Evolutionary conservation across 2,113 vertebrate species (phyloP).

Genomic region (Cyphomyrus plagiostoma): DNA sequence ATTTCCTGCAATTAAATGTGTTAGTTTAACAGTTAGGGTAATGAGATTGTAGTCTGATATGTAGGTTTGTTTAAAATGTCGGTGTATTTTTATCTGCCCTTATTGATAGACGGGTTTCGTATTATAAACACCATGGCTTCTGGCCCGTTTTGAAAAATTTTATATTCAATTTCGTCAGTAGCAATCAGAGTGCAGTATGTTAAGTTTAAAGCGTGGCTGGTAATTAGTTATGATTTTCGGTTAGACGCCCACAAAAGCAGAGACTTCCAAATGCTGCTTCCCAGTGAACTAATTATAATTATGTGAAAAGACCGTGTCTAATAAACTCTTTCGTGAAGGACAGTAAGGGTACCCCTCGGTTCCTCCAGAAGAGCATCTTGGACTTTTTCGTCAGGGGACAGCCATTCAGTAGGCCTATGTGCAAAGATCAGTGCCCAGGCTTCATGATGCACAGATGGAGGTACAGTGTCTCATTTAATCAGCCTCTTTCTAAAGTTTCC

Average conservation of each 20-base stretch:
- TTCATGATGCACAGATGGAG: conserved; percentile 26
- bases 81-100: not conserved
- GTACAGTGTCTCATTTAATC: not conserved
- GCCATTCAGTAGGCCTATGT: conserved; percentile 11
- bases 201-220: not conserved
- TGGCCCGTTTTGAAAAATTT: not conserved
- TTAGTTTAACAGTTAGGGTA: not conserved
- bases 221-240: not conserved
- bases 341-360: not conserved
- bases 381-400: conserved; percentile 14
- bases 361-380: not conserved
- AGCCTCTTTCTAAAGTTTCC: not conserved
- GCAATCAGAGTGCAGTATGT: not conserved
- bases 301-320: not conserved
- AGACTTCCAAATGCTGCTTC: not conserved
- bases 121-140: not conserved
- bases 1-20: not conserved
- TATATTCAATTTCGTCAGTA: not conserved
- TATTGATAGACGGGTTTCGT: not conserved
- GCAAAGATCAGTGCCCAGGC: conserved; percentile 23
- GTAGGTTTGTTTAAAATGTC: not conserved
- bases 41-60: not conserved
- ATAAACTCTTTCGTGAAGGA: not conserved
- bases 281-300: not conserved
- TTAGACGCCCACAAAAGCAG: not conserved